Conservation (phyloP, 2,797 vertebrate genomes). For the Selene dorsalis region DNA sequence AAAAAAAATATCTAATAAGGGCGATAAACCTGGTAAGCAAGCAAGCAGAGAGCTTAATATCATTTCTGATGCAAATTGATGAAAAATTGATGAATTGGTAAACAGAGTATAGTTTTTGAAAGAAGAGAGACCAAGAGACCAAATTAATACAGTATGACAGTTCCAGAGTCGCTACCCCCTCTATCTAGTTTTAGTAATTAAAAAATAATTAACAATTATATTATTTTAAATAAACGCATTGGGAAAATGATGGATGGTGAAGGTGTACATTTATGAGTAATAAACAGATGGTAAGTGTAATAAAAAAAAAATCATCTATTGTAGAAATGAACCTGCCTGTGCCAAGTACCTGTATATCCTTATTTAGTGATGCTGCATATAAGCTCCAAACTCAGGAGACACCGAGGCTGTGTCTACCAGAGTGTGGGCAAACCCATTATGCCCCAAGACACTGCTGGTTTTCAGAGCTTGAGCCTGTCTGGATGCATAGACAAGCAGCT, state of each 20-base stretch:
- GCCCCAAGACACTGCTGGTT: slow-evolving; percentile 48
- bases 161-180: not conserved
- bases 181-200: not conserved
- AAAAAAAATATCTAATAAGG: not conserved
- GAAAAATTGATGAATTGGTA: not conserved
- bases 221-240: not conserved
- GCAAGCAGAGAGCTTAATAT: no score
- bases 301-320: not conserved
- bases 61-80: not conserved
- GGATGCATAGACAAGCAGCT: slow-evolving; percentile 24
- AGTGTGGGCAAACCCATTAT: slow-evolving; percentile 11
- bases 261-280: not conserved
- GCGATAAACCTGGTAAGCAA: not conserved
- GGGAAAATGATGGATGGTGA: not conserved
- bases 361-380: no score
- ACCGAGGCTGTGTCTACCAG: not conserved
- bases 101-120: no score
- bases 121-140: no score
- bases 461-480: slow-evolving; percentile 44
- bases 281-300: not conserved
- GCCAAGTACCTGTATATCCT: no score
- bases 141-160: not conserved
- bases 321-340: not conserved
- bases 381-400: slow-evolving; percentile 16
- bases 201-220: not conserved